A percentile compares a stretch with the other conserved stretches of the same genome.
These are phyloP conservation scores for Grus americana DNA, from an alignment of 2,113 vertebrate genomes.

Conservation along the genomic window DNA sequence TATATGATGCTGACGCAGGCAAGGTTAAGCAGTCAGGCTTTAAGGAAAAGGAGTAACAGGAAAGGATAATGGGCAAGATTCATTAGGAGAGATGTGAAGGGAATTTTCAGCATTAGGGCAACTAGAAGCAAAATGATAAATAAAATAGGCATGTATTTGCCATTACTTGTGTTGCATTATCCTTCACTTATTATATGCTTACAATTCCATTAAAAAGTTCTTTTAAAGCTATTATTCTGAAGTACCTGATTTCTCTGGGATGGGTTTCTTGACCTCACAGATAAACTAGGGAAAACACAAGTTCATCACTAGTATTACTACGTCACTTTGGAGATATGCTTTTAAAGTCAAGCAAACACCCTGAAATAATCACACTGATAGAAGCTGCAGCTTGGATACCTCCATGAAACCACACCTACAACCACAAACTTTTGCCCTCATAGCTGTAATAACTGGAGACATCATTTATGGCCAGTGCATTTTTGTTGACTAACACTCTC, in stretches of 20 bases:
- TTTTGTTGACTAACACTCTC: neutral
- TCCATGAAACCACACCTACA: neutral
- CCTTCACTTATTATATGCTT: neutral
- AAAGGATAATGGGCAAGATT: neutral
- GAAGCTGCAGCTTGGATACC: neutral
- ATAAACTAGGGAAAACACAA: neutral
- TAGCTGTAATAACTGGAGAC: neutral
- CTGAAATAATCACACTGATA: neutral
- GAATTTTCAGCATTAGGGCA: neutral
- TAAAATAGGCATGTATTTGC: neutral
- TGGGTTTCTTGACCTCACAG: neutral
- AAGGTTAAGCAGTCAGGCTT: neutral
- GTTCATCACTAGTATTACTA: neutral
- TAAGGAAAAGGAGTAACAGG: neutral
- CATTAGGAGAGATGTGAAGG: neutral
- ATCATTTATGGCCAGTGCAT: neutral
- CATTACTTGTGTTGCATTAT: neutral
- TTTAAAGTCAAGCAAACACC: neutral
- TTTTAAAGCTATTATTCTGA: neutral
- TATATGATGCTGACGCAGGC: neutral
- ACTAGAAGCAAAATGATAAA: neutral
- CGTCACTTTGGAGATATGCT: accelerated
- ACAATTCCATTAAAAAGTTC: neutral
- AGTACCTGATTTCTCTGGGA: neutral
- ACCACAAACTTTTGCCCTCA: neutral